Evolutionary conservation across 2,888 invertebrate genomes (phyloP), one percentile per base, ranked within the genome.

Genomic region (Ornithoptera alexandrae): DNA sequence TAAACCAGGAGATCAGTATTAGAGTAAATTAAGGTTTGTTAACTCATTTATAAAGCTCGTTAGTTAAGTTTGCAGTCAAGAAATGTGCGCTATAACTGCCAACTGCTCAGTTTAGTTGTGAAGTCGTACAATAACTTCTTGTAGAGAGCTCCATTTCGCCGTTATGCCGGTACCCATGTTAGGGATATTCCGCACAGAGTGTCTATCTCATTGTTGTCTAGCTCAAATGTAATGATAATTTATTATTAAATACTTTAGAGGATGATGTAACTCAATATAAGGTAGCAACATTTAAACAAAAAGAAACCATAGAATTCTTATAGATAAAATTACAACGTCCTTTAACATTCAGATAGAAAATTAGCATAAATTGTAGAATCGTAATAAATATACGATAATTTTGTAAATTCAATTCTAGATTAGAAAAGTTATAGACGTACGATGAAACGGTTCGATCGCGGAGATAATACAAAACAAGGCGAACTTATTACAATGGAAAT

Each of bases 51-150:
- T 58, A 56, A 46, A 70, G 18, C 30, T 65, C 46, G 36, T 62
- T 56, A 39, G 56, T 71, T 65, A 42, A 71, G 57, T 67, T 67
- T 67, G 58, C 22, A 62, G 64, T 46, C 67, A 65, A 67, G 67
- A 65, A 65, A 65, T 65, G 64, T 65, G 57, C 61, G 57, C 46
- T 7, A 39, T 70, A 69, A 70, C 50, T 58, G 65, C 61, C 53
- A 61, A 67, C 61, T 67, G 65, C 62, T 67, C 57, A 64, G 61
- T 71, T 67, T 65, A 70, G 56, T 67, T 65, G 61, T 46, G 30
- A 70, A 67, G 56, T 64, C 70, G 64, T 67, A 68, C 50, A 65
- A 67, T 71, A 67, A 71, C 61, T 71, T 61, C 67, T 68, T 58
- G 67, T 67, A 36, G 61, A 70, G 61, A 46, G 65, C 67, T 65